Percentiles rank a stretch among this genome's conserved stretches.
phyloP scores from a whole-genome alignment of 2,797 vertebrate genomes.

The Telmatherina bonti region DNA sequence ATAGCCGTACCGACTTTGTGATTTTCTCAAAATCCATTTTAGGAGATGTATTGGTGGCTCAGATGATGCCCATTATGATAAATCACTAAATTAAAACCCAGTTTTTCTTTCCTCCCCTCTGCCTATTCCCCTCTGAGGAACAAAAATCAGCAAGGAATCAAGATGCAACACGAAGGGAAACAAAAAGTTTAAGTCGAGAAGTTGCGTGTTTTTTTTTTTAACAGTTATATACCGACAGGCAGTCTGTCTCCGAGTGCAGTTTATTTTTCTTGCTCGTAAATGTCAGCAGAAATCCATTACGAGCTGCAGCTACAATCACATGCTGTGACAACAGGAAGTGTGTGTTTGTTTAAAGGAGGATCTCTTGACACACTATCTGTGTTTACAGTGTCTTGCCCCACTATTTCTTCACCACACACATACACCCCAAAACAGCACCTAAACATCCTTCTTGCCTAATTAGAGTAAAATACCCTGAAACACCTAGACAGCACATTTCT shows the following conservation, averaged over 20 bases:
- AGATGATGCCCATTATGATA: slow-evolving; percentile 39
- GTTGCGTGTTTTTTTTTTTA: slow-evolving; percentile 26
- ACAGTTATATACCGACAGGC: slow-evolving; percentile 47
- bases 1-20: slow-evolving; percentile 20
- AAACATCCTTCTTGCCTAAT: slow-evolving; percentile 39
- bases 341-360: slow-evolving; percentile 82
- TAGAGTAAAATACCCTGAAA: slow-evolving; percentile 45
- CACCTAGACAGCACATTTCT: slow-evolving; percentile 6
- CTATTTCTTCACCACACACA: slow-evolving; percentile 46
- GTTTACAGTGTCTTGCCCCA: slow-evolving; percentile 73
- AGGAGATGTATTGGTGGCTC: slow-evolving; percentile 24
- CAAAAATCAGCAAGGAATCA: slow-evolving; percentile 9
- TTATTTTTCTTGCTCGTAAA: slow-evolving; percentile 64
- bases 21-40: slow-evolving; percentile 37
- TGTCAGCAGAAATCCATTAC: slow-evolving; percentile 73
- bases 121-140: slow-evolving; percentile 10
- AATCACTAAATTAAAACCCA: slow-evolving; percentile 21
- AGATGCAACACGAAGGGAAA: slow-evolving; percentile 16
- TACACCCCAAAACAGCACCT: slow-evolving; percentile 19
- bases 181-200: background rate
- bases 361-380: slow-evolving; percentile 79
- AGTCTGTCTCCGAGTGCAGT: slow-evolving; percentile 35
- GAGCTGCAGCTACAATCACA: slow-evolving; percentile 57
- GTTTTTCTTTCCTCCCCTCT: slow-evolving; percentile 11
- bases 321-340: slow-evolving; percentile 78